Evolutionary conservation across 37 sponge, comb jelly and placozoan genomes (phyloP).

Genomic region (Trichoplax adhaerens): DNA sequence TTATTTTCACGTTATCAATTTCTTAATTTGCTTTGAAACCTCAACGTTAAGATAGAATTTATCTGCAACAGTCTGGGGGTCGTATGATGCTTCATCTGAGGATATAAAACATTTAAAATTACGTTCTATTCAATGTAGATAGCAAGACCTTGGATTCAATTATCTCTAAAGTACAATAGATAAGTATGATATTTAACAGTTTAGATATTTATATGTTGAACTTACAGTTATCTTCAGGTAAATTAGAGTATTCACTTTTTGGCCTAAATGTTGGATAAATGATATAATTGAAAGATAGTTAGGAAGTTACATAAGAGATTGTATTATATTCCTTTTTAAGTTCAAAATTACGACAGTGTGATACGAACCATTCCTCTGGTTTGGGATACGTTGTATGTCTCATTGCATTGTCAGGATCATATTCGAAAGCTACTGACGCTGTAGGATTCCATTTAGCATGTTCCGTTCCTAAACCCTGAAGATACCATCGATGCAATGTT

Average conservation of each 20-base stretch:
- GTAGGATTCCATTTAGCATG: slow-evolving; percentile 98
- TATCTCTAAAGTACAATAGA: too few relatives aligned
- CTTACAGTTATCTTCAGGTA: slow-evolving; percentile 54
- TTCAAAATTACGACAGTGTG: not conserved
- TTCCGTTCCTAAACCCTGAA: slow-evolving; percentile 92
- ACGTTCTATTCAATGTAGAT: not conserved
- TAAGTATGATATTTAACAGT: too few relatives aligned
- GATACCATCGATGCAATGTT: not conserved
- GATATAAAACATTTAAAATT: not conserved
- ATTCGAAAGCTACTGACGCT: slow-evolving; percentile 90
- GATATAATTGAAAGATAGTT: not conserved
- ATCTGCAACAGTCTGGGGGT: slow-evolving; percentile 58
- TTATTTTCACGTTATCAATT: not conserved
- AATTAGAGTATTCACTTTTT: slow-evolving; percentile 82
- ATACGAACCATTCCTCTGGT: slow-evolving; percentile 83
- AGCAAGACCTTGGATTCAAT: too few relatives aligned
- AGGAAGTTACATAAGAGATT: not conserved
- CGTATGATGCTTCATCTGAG: slow-evolving; percentile 79
- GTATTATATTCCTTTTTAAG: not conserved
- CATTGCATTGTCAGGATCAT: slow-evolving; percentile 96
- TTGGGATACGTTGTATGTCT: slow-evolving; percentile 95
- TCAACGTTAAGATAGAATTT: slow-evolving; percentile 93
- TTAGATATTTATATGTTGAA: not conserved
- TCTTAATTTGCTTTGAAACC: slow-evolving; percentile 13
- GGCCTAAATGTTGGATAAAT: slow-evolving; percentile 35